These are phyloP conservation scores for Pipistrellus kuhlii DNA, from an alignment of 2,797 vertebrate genomes.

Conservation along the genomic window DNA sequence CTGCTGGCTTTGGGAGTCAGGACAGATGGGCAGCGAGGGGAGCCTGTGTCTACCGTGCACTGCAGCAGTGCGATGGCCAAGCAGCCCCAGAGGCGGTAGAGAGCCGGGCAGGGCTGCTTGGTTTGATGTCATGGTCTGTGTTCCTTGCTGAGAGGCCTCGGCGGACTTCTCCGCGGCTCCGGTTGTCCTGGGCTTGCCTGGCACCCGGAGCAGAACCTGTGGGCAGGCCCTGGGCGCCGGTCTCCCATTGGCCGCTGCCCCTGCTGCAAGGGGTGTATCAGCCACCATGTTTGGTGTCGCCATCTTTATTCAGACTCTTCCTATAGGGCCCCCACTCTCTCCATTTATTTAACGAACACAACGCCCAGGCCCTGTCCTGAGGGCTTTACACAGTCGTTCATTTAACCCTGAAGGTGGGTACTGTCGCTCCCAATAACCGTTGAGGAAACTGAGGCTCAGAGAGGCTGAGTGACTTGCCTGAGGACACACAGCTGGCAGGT, in stretches of 20 bases:
- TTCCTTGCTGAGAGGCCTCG: neutral
- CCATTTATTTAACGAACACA: neutral
- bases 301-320: neutral
- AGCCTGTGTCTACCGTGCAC: accelerated
- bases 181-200: neutral
- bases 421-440: neutral
- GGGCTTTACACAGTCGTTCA: neutral
- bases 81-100: accelerated
- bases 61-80: too few species aligned
- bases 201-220: accelerated
- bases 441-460: neutral
- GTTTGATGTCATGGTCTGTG: accelerated
- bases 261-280: accelerated
- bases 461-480: neutral
- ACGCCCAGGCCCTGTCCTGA: accelerated
- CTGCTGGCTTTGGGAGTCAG: neutral
- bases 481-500: neutral
- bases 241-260: accelerated
- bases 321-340: too few species aligned
- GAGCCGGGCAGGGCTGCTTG: neutral
- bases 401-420: neutral
- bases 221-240: accelerated
- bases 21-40: too few species aligned
- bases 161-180: neutral
- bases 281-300: accelerated